Evolutionary conservation across 1,140 invertebrate genomes (phyloP).

Genomic region (Leptinotarsa defecta): DNA sequence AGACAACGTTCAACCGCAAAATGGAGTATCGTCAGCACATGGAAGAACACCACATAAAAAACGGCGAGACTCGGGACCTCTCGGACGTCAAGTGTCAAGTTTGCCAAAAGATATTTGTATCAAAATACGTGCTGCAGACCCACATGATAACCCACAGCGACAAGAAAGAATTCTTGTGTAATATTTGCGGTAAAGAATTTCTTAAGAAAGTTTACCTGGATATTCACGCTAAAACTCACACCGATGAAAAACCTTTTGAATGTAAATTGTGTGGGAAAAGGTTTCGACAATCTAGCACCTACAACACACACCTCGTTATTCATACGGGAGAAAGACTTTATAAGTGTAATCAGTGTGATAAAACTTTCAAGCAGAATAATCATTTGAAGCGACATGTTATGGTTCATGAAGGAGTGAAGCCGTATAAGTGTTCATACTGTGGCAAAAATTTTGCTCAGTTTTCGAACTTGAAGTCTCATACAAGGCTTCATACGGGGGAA

Average conservation of each 20-base stretch:
- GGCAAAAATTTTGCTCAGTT: constrained; percentile 12
- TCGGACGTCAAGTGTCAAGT: constrained; percentile 47
- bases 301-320: constrained; percentile 17
- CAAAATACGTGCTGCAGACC: constrained; percentile 62
- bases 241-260: constrained; percentile 60
- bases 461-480: constrained; percentile 35
- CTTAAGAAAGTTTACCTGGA: constrained; percentile 60
- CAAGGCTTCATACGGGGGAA: constrained; percentile 60
- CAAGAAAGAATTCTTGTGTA: constrained; percentile 58
- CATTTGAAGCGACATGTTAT: constrained; percentile 15
- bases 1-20: constrained; percentile 55
- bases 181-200: constrained; percentile 59
- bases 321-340: constrained; percentile 19
- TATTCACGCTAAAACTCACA: constrained; percentile 62
- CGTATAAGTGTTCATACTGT: constrained; percentile 12
- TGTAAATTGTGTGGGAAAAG: constrained; percentile 52
- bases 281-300: constrained; percentile 28
- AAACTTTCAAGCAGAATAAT: constrained; percentile 18
- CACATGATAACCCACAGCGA: constrained; percentile 65
- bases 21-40: constrained; percentile 59
- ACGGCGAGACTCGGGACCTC: constrained; percentile 37
- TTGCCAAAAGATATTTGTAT: constrained; percentile 59
- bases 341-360: constrained; percentile 13
- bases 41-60: constrained; percentile 48
- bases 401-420: constrained; percentile 17